Evolutionary conservation across 2,797 vertebrate species (phyloP), one percentile per base, ranked within the genome.

Genomic region (Amniataba percoides): DNA sequence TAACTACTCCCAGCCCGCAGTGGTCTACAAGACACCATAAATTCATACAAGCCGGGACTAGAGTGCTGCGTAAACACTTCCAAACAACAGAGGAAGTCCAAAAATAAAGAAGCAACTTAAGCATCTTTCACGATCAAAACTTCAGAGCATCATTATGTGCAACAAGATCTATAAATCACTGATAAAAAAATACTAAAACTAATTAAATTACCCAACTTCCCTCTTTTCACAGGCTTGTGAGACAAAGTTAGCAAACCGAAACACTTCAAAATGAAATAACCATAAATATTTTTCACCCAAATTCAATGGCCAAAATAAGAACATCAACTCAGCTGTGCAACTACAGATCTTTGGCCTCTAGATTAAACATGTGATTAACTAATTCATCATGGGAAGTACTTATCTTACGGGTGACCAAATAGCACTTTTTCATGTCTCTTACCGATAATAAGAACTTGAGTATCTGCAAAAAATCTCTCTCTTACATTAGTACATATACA

Each of bases 31-130:
- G 49, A 57, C 16, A 63, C 14, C 1, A 11, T 61, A 7, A 5
- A n/a, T 46, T 21, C 3, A 60, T 15, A 43, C 27, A 62, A 55
- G 42, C 21, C 7, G 27, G 31, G 40, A 55, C 42, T 57, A 48
- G 16, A 61, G 42, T 40, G 57, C 46, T 36, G 13, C 1, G 7
- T 31, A 31, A 19, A 58, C 40, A 45, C 39, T 49, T 31, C 42
- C 55, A 66, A 55, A 52, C 31, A 56, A 57, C 43, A 65, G 31
- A 64, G 21, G 40, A 43, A 7, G 36, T 63, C 59, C 15, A 52
- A 40, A 19, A 60, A 19, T 45, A 66, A 8, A 60, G 7, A 60
- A 53, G 15, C 34, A 57, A 48, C 34, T 25, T 40, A 11, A 61
- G 58, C 65, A 62, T 46, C 1, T 53, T 34, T 69, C 11, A 21